phyloP scores from a whole-genome alignment of 2,797 vertebrate species.

The Sebastolobus alascanus region DNA sequence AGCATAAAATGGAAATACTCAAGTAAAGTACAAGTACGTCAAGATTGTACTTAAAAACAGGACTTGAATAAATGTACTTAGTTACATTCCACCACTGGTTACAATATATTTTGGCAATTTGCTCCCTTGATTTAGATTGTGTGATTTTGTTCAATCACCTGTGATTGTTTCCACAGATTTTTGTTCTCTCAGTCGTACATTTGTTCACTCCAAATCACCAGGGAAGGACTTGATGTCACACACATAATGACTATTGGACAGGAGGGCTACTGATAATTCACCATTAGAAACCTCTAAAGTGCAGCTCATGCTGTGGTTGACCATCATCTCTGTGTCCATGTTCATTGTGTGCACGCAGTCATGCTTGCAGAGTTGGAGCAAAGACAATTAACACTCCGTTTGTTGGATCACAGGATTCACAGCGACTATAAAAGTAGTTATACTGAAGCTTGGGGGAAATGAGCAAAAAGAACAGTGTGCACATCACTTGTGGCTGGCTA shows the following conservation, averaged over 20 bases:
- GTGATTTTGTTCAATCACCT: background rate
- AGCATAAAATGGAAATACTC: no score
- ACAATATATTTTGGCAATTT: background rate
- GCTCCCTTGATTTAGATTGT: background rate
- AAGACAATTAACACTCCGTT: constrained; percentile 53
- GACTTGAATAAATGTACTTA: no score
- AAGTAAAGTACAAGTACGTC: no score
- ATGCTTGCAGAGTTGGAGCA: constrained; percentile 31
- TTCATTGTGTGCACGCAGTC: constrained; percentile 35
- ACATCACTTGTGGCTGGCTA: constrained; percentile 49
- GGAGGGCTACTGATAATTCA: constrained; percentile 12
- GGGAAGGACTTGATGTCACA: constrained; percentile 10
- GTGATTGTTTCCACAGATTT: background rate
- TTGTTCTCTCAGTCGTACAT: constrained; percentile 6
- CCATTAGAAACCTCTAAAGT: constrained; percentile 25
- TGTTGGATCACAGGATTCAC: constrained; percentile 43
- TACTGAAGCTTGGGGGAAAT: constrained; percentile 44
- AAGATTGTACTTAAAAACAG: no score
- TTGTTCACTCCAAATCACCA: background rate
- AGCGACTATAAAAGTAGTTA: constrained; percentile 45
- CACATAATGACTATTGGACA: constrained; percentile 18
- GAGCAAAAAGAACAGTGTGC: constrained; percentile 46
- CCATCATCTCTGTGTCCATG: constrained; percentile 29
- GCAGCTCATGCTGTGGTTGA: constrained; percentile 28
- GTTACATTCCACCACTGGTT: background rate